Evolutionary conservation across 2,888 invertebrate species (phyloP), one percentile per base, ranked within the genome.

Genomic region (Tricholauxania praeusta): DNA sequence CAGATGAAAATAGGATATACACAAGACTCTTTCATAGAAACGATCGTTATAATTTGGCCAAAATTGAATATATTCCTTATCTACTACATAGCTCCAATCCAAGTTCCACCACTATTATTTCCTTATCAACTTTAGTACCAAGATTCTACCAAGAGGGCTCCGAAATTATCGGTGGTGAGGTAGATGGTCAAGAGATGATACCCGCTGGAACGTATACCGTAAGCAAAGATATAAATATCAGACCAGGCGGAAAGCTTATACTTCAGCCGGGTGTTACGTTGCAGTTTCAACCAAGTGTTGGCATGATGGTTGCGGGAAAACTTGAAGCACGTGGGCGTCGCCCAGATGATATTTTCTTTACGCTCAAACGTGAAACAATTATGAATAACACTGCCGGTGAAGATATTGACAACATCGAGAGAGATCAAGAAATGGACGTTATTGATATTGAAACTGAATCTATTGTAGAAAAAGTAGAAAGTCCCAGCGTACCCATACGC

Each of bases 261-360:
- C 89, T 99, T 3, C 93, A 95, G 74, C 93, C 96, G 0, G 98
- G 98, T 0, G 96, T 97, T 0, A 95, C 92, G 0, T 88, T 99
- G 17, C 92, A 91, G 80, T 99, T 99, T 87, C 95, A 96, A 71
- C 95, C 97, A 1, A 92, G 96, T 32, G 93, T 99, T 71, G 98
- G 98, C 12, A 96, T 99, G 90, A 96, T 99, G 93, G 93, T 99
- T 3, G 97, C 97, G 57, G 98, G 98, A 0, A 93, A 93, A 85
- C 87, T 98, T 60, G 95, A 95, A 81, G 96, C 96, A 0, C 90
- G 93, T 80, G 96, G 96, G 1, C 91, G 92, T 74, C 89, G 92
- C 51, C 94, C 94, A 0, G 93, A 93, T 82, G 94, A 94, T 81
- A 95, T 96, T 66, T 89, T 92, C 63, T 91, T 95, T 79, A 95